Evolutionary conservation across 2,113 vertebrate genomes (phyloP).

Genomic region (Conger conger): DNA sequence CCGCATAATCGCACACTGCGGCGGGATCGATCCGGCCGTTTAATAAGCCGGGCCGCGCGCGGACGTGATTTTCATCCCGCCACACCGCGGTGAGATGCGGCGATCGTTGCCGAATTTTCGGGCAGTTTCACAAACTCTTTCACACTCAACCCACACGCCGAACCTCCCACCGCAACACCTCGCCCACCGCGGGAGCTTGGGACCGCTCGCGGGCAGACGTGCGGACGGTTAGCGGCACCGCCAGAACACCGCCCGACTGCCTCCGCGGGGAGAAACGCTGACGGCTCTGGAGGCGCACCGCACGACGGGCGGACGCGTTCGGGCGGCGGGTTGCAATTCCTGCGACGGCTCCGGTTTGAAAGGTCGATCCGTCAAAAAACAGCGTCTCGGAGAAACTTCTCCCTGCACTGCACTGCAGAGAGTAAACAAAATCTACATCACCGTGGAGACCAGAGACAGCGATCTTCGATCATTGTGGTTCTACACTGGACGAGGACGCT

Average conservation of each 20-base stretch:
- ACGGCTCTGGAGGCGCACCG: background rate
- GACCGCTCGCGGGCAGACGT: background rate
- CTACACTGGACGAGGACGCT: too few species aligned
- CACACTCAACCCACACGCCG: background rate
- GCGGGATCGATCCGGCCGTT: background rate
- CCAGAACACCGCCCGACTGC: background rate
- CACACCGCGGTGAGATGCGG: background rate
- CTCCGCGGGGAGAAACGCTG: background rate
- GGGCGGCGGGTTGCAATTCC: background rate
- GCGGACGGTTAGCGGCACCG: background rate
- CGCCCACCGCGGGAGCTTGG: background rate
- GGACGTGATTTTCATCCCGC: background rate
- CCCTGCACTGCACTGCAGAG: background rate
- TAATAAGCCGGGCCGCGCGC: background rate
- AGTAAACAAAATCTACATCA: background rate
- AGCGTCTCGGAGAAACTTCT: background rate
- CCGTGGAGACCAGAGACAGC: background rate
- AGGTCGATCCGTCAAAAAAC: background rate
- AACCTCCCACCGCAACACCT: background rate
- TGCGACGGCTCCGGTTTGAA: background rate
- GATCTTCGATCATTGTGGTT: background rate
- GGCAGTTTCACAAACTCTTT: background rate
- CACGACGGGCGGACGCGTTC: background rate
- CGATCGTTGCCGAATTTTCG: too few species aligned
- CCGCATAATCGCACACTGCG: background rate